These are phyloP conservation scores for Mixornis gularis DNA, from an alignment of 2,113 vertebrate species.

Conservation along the genomic window DNA sequence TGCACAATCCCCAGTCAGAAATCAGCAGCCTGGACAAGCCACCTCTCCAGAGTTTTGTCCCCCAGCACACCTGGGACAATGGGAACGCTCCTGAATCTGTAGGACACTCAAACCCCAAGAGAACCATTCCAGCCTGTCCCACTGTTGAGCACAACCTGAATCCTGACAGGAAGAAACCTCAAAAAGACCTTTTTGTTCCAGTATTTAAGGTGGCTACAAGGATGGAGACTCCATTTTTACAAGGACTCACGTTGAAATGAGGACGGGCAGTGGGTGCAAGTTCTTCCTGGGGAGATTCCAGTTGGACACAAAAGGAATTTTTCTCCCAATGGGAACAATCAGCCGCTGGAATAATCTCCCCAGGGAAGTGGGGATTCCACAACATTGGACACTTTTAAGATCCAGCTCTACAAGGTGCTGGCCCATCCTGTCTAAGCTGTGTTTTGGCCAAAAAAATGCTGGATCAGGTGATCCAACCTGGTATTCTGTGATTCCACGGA, in stretches of 20 bases:
- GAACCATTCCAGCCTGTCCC: neutral
- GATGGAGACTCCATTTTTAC: no score
- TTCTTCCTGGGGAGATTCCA: neutral
- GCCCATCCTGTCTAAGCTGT: rapidly evolving
- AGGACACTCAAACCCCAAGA: neutral
- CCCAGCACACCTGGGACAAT: neutral
- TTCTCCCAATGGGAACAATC: neutral
- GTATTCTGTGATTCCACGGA: neutral
- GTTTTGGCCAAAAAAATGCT: neutral
- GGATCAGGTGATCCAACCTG: neutral
- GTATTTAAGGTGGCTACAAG: no score
- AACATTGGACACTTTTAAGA: rapidly evolving
- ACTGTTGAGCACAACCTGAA: neutral
- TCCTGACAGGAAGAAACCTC: neutral
- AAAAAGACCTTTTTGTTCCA: neutral
- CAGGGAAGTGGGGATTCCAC: neutral
- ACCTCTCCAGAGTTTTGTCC: neutral
- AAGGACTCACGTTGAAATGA: neutral
- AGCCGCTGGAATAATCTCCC: neutral
- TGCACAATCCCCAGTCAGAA: neutral
- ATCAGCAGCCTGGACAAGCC: neutral
- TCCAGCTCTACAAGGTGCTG: neutral
- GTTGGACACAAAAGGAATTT: neutral
- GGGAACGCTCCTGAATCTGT: neutral
- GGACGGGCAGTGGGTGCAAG: rapidly evolving